Percentiles rank a stretch among this genome's conserved stretches.
These are phyloP conservation scores for Pectinophora gossypiella DNA, from an alignment of 1,140 invertebrate genomes.

Conservation along the genomic window DNA sequence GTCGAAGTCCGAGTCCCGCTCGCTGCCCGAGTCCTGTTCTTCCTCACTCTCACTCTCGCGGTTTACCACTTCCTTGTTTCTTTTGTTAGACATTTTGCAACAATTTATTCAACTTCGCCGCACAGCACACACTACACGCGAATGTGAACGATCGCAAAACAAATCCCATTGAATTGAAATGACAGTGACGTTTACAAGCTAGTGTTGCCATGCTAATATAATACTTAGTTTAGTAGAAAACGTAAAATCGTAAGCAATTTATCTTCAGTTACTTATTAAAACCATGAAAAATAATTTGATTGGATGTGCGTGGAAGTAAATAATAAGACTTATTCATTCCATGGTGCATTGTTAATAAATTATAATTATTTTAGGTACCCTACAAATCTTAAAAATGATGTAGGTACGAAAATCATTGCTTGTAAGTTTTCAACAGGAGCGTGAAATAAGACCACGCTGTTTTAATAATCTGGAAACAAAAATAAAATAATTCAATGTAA, in stretches of 20 bases:
- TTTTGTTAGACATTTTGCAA: constrained; percentile 59
- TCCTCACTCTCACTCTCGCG: constrained; percentile 55
- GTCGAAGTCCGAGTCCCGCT: constrained; percentile 60
- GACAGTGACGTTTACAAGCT: too few relatives aligned
- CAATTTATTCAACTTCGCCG: neutral
- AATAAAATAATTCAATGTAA: neutral
- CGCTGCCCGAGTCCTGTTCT: constrained; percentile 52
- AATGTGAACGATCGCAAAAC: neutral
- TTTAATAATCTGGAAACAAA: constrained; percentile 18
- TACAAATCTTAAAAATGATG: too few relatives aligned
- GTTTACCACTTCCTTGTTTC: constrained; percentile 47
- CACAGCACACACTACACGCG: neutral
- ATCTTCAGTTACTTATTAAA: too few relatives aligned
- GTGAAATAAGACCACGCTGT: constrained; percentile 19
- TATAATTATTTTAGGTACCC: too few relatives aligned
- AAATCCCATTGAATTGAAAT: too few relatives aligned
- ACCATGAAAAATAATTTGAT: too few relatives aligned
- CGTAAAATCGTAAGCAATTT: too few relatives aligned
- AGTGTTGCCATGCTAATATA: too few relatives aligned
- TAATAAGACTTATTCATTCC: too few relatives aligned
- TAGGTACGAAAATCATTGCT: constrained; percentile 2
- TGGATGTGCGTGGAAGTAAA: too few relatives aligned
- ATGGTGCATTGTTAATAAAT: too few relatives aligned
- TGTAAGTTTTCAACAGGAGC: constrained; percentile 11
- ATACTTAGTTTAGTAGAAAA: too few relatives aligned